Evolutionary conservation across 64 coral and sea anemone species (phyloP), one percentile per base, ranked within the genome.

Genomic region (Astreopora myriophthalma): DNA sequence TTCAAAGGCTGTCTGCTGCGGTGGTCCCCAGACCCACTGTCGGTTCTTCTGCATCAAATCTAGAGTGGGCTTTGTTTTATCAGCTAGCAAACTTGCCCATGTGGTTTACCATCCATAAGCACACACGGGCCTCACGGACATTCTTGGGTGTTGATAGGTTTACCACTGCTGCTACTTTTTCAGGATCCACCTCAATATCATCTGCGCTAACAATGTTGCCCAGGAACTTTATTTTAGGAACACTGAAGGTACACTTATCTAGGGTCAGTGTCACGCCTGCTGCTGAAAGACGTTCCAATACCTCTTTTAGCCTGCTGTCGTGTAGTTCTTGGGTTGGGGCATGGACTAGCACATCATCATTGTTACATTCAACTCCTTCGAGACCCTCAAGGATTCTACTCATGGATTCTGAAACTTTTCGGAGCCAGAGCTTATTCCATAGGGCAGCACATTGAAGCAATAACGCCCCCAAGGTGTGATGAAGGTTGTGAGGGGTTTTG

Each of bases 341-440:
- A 35, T 89, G 86, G 3, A 76, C 30, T 20, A 89, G 72, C 0
- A 89, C 46, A n/a, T 89, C 71, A 27, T 75, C 72, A 39, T 76
- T 89, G 24, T 69, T 75, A 55, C 71, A 89, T 36, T 89, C 52
- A 25, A 89, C 86, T 24, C 72, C 86, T 20, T 89, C 71, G 6
- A 39, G 6, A 13, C 86, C 86, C 16, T 89, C 46, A 36, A 89
- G 86, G 27, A 34, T 75, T 22, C 38, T 87, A 11, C 24, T 37
- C 32, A 67, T 78, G 71, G 12, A 44, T n/a, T 80, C 26, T 91
- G 89, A 34, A 91, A 91, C 20, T 55, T 69, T 33, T 91, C 89
- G 19, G 76, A 73, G 0, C 77, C 68, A 22, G 34, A 62, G 33
- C 80, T 69, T 13, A 86, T 85, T 8, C 67, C 90, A 62, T 34